phyloP scores from a whole-genome alignment of 92 coral and sea anemone genomes.

The Parazoanthus atlanticus region DNA sequence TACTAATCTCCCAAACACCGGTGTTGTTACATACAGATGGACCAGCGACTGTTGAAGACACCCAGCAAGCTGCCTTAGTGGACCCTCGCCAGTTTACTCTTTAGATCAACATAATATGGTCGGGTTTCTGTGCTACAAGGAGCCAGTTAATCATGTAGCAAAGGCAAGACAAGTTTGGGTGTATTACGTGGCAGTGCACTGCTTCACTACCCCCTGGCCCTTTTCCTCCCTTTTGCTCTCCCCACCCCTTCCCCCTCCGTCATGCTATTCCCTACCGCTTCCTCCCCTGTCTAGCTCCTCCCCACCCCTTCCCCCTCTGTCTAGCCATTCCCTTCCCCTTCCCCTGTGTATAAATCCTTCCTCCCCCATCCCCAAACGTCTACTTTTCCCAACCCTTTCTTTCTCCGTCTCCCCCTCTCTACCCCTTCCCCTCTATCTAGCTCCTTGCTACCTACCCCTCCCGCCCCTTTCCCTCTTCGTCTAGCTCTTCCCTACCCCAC shows the following conservation, averaged over 20 bases:
- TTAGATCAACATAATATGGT: background rate
- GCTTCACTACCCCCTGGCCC: too few species aligned
- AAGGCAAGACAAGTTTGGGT: too few species aligned
- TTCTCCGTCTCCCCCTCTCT: background rate
- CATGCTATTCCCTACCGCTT: background rate
- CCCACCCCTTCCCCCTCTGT: background rate
- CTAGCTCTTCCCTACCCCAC: background rate
- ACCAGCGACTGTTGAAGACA: slow-evolving; percentile 35
- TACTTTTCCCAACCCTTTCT: too few species aligned
- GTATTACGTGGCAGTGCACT: too few species aligned
- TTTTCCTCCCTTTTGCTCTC: background rate
- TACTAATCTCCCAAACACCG: background rate
- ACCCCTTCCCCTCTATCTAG: too few species aligned
- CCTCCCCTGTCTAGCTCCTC: background rate
- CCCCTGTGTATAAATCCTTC: background rate
- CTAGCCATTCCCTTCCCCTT: background rate
- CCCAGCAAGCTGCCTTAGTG: slow-evolving; percentile 33
- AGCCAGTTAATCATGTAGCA: background rate
- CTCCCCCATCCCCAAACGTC: background rate
- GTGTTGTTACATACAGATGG: slow-evolving; percentile 27
- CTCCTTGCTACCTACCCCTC: too few species aligned
- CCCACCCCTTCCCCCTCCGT: background rate
- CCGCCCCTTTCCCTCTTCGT: too few species aligned
- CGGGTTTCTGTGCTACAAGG: background rate
- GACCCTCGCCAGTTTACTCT: background rate